Conservation (phyloP, 2,113 vertebrate species). For the Ictalurus punctatus region DNA sequence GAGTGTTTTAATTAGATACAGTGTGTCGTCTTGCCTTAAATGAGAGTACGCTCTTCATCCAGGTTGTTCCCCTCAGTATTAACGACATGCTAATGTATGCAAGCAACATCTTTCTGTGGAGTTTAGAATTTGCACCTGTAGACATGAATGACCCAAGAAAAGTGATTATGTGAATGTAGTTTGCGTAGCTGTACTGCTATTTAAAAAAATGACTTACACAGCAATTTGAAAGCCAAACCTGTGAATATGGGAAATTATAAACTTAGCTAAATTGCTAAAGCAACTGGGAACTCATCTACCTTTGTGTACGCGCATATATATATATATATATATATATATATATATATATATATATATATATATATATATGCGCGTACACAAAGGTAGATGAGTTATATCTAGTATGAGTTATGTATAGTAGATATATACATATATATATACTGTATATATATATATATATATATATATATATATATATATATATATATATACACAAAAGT, state of each 20-base stretch:
- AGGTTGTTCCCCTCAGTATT: conserved; percentile 42
- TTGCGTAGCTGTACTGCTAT: not conserved
- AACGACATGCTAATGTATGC: conserved; percentile 47
- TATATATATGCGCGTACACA: too few relatives aligned
- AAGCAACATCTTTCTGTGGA: conserved; percentile 6
- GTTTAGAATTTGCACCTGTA: conserved; percentile 6
- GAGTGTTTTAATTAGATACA: conserved; percentile 54
- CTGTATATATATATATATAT: too few relatives aligned
- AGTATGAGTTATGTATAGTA: too few relatives aligned
- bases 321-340: too few relatives aligned
- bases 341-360: too few relatives aligned
- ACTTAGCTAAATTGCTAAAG: not conserved
- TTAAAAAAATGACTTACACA: not conserved
- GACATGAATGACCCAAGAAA: not conserved
- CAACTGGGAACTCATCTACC: not conserved
- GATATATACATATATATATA: too few relatives aligned
- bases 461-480: too few relatives aligned
- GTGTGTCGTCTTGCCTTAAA: conserved; percentile 48
- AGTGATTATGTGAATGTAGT: not conserved
- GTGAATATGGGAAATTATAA: not conserved
- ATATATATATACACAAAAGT: too few relatives aligned
- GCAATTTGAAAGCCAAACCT: not conserved
- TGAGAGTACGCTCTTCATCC: conserved; percentile 40
- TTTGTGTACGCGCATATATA: not conserved
- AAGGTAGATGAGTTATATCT: too few relatives aligned